phyloP scores from a whole-genome alignment of 2,113 vertebrate genomes.

The Urocitellus parryii region DNA sequence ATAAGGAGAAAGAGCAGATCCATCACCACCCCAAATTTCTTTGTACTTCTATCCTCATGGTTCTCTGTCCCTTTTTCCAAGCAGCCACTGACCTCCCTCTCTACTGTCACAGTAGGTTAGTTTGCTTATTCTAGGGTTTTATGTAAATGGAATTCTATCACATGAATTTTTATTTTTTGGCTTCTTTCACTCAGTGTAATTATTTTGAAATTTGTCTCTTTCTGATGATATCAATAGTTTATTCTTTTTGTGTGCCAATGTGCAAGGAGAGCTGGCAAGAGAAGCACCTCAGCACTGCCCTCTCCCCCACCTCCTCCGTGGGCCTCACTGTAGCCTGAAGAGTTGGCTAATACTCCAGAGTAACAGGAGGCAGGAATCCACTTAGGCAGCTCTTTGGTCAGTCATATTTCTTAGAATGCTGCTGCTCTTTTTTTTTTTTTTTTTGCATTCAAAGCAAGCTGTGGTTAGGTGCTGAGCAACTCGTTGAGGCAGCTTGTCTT shows the following conservation, averaged over 20 bases:
- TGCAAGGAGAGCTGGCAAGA: too few relatives aligned
- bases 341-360: too few relatives aligned
- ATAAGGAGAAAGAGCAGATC: neutral
- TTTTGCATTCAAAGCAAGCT: too few relatives aligned
- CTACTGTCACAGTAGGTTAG: neutral
- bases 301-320: too few relatives aligned
- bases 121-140: neutral
- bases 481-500: too few relatives aligned
- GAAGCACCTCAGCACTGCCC: too few relatives aligned
- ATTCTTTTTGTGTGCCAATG: neutral
- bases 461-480: too few relatives aligned
- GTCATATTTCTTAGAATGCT: too few relatives aligned
- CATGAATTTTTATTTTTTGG: neutral
- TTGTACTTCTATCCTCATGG: neutral
- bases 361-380: too few relatives aligned
- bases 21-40: neutral
- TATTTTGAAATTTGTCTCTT: slow-evolving; percentile 12
- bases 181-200: slow-evolving; percentile 1
- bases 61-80: neutral
- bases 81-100: neutral
- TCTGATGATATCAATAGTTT: neutral
- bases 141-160: neutral
- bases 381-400: too few relatives aligned
- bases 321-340: too few relatives aligned
- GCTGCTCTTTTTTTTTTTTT: too few relatives aligned